phyloP scores from a whole-genome alignment of 2,797 vertebrate genomes.

The Pseudomugil gertrudae region DNA sequence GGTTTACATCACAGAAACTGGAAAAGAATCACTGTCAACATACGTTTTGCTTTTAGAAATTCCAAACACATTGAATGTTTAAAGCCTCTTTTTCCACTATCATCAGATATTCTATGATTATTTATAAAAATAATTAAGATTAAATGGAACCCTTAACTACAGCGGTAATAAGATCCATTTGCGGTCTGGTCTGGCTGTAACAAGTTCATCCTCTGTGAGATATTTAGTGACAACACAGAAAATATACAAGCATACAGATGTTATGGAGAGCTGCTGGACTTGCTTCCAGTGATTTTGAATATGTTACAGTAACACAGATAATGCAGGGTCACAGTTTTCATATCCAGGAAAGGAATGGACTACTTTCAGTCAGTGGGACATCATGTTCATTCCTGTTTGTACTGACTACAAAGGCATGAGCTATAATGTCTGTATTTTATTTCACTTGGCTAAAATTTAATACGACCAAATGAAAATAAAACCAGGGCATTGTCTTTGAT shows the following conservation, averaged over 20 bases:
- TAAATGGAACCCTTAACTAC: background rate
- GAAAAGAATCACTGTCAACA: background rate
- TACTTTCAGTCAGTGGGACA: background rate
- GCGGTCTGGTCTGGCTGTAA: background rate
- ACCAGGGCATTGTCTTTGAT: too few species aligned
- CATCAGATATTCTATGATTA: background rate
- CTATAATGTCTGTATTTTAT: background rate
- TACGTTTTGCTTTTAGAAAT: too few species aligned
- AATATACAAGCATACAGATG: background rate
- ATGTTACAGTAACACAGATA: background rate
- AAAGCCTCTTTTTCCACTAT: background rate
- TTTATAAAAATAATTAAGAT: conserved; percentile 1
- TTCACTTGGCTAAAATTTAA: background rate
- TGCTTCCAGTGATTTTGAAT: background rate
- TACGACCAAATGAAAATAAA: background rate
- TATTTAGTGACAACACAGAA: background rate
- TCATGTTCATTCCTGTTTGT: background rate
- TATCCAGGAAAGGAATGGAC: background rate
- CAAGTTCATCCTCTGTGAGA: background rate
- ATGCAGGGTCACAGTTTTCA: background rate
- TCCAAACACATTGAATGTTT: too few species aligned
- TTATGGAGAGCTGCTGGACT: background rate
- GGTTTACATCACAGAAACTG: background rate
- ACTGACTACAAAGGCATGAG: background rate
- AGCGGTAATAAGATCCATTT: background rate